Conservation (phyloP, 2,113 vertebrate genomes). For the Caloenas nicobarica region DNA sequence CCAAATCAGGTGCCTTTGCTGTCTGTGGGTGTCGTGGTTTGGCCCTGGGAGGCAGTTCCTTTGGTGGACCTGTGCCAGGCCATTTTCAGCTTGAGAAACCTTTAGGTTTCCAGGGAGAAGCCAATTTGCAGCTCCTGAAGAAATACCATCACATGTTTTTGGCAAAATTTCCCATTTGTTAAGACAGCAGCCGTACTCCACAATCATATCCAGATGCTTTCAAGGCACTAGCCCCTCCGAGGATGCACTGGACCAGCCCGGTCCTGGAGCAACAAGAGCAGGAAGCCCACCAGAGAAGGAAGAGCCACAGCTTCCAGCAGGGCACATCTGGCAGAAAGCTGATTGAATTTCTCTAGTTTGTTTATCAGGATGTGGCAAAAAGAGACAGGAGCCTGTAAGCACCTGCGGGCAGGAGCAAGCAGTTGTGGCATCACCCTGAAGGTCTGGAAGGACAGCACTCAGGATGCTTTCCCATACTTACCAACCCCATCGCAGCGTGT, state of each 20-base stretch:
- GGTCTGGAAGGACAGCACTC: not conserved
- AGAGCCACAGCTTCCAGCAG: not conserved
- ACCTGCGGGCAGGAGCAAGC: not conserved
- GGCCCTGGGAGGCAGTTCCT: not conserved
- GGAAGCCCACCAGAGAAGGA: not conserved
- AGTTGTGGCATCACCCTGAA: not conserved
- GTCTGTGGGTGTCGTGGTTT: not conserved
- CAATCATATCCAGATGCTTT: not conserved
- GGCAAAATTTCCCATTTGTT: not conserved
- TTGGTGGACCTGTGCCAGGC: not conserved
- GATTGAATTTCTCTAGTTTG: not conserved
- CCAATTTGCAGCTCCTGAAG: not conserved
- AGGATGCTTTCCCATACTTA: not conserved
- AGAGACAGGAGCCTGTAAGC: not conserved
- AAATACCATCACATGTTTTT: not conserved
- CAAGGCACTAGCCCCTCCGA: not conserved
- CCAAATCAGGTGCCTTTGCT: not conserved
- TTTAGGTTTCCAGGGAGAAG: not conserved
- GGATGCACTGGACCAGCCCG: not conserved
- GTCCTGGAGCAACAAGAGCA: not conserved
- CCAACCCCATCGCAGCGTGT: accelerated
- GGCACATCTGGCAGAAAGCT: not conserved
- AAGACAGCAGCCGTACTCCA: not conserved
- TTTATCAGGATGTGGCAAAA: accelerated
- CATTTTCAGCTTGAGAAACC: not conserved